Percentiles rank a stretch among this genome's conserved stretches.
Evolutionary conservation across 37 sponge, comb jelly and placozoan genomes (phyloP).

Genomic region (Bolinopsis microptera): DNA sequence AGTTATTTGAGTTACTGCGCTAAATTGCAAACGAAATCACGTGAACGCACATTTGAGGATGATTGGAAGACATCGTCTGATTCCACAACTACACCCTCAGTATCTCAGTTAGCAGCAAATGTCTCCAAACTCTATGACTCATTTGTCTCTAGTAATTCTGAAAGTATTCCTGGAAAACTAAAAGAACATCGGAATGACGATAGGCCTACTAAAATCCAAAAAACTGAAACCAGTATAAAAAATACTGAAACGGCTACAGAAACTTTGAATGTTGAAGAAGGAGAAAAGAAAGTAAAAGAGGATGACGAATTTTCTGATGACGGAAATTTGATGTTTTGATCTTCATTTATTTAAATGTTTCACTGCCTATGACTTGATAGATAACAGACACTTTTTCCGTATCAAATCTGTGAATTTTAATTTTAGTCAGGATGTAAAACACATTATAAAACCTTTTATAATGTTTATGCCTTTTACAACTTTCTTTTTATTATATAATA

Average conservation of each 20-base stretch:
- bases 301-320: neutral
- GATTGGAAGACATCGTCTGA: neutral
- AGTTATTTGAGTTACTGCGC: conserved; percentile 29
- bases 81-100: neutral
- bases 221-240: neutral
- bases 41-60: neutral
- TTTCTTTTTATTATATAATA: neutral
- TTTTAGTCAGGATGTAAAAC: too few species aligned
- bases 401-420: too few species aligned
- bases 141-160: neutral
- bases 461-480: neutral
- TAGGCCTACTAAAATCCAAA: neutral
- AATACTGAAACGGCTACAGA: neutral
- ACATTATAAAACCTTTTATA: too few species aligned
- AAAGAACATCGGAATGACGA: neutral
- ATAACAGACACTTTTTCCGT: too few species aligned
- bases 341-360: too few species aligned
- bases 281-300: neutral
- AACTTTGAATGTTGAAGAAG: neutral
- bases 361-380: too few species aligned
- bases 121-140: neutral
- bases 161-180: neutral
- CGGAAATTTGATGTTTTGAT: conserved; percentile 38
- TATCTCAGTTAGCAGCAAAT: neutral
- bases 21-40: neutral